Evolutionary conservation across 2,888 invertebrate genomes (phyloP), one percentile per base, ranked within the genome.

Genomic region (Agrochola circellaris): DNA sequence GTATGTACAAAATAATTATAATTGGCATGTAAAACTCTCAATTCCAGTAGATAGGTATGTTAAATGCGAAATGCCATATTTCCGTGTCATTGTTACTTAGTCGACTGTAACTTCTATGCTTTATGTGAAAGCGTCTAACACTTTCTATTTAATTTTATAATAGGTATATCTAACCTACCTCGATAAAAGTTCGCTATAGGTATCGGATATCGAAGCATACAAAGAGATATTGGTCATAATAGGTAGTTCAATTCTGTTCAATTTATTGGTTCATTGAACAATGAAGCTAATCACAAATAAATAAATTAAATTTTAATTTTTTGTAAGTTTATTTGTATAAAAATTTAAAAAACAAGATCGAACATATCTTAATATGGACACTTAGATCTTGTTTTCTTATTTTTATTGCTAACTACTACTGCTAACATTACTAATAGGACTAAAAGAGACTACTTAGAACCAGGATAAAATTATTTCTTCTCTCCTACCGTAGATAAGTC

Each of bases 121-220:
- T 69, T 73, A 73, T 62, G 77, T 80, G 80, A 87, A 81, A 84
- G 85, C 78, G 30, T n/a, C 26, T 61, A 75, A 75, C 60, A 79
- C 86, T 86, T 87, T 85, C 83, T 79, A 82, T 80, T 78, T 38
- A 78, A 86, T 69, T 68, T 66, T 38, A 54, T 64, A 67, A 75
- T 74, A 38, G 34, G 17, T n/a, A n/a, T 34, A 20, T 68, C 60
- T 68, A 68, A 87, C 51, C 20, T 60, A 67, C 38, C 48, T 75
- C 13, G 38, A 67, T 38, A 62, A 38, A 74, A 82, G 58, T 61
- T 66, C 20, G 60, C 72, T 67, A 20, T 56, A 23, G 15, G 0
- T 56, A 56, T 65, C 34, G 23, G 30, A 68, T 71, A 54, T 70
- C 38, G 26, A 56, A 54, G 67, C 26, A 67, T 58, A 38, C 56